phyloP scores from a whole-genome alignment of 2,797 vertebrate genomes.

The Pangasius larnaudii region DNA sequence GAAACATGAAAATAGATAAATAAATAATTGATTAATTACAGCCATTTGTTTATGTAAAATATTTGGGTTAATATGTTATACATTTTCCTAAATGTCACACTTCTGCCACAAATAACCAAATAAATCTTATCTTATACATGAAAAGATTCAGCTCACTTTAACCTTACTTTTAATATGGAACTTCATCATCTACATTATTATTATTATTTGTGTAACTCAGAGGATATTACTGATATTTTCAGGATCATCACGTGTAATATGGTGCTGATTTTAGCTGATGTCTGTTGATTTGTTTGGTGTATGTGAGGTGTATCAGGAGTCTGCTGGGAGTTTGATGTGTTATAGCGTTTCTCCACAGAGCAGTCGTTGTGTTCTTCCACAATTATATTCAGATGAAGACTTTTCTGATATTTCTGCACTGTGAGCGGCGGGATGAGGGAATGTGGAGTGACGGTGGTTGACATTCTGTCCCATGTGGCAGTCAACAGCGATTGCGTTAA shows the following conservation, averaged over 20 bases:
- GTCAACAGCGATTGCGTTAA: constrained; percentile 65
- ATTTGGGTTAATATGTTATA: not conserved
- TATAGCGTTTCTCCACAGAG: not conserved
- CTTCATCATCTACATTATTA: not conserved
- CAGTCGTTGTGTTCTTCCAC: constrained; percentile 11
- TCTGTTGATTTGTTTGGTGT: not conserved
- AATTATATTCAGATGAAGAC: constrained; percentile 27
- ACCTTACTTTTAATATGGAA: not conserved
- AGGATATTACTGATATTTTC: not conserved
- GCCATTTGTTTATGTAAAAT: not conserved
- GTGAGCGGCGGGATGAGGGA: constrained; percentile 58
- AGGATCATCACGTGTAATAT: not conserved
- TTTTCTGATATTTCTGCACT: constrained; percentile 27
- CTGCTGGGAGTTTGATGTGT: not conserved
- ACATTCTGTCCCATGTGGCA: constrained; percentile 69
- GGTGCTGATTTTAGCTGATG: not conserved
- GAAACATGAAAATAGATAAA: not conserved
- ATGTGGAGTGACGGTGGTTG: constrained; percentile 59
- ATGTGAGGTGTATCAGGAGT: not conserved
- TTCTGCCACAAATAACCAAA: not conserved
- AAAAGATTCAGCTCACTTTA: not conserved
- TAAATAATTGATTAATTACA: not conserved
- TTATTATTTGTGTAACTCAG: not conserved
- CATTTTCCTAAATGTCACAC: not conserved
- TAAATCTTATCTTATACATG: not conserved